Conservation (phyloP, 2,888 invertebrate species). For the Caenorhabditis panamensis region DNA sequence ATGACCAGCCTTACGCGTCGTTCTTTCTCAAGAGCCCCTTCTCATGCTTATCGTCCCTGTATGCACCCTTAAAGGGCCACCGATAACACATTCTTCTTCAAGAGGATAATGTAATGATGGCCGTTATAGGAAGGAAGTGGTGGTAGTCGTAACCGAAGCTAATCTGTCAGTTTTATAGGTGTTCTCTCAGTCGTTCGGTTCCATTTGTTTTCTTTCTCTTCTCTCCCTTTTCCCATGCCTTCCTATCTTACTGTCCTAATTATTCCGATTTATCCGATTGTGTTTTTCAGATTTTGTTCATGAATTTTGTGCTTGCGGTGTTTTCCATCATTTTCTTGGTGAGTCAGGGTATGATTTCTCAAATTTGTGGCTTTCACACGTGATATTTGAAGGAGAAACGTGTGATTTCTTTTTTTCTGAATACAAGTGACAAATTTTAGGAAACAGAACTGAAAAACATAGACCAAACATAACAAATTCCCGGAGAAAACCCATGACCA, state of each 20-base stretch:
- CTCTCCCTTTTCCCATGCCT: background rate
- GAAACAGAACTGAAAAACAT: too few species aligned
- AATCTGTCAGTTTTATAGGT: constrained; percentile 57
- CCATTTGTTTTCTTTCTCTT: constrained; percentile 9
- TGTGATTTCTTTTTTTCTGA: too few species aligned
- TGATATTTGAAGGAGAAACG: background rate
- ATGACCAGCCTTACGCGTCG: constrained; percentile 3
- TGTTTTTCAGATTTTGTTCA: constrained; percentile 43
- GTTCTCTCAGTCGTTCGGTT: constrained; percentile 40
- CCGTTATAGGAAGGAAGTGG: constrained; percentile 31
- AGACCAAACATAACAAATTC: too few species aligned
- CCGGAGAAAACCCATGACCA: too few species aligned
- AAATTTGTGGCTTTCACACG: background rate
- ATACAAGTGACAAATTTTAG: too few species aligned
- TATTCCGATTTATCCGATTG: background rate
- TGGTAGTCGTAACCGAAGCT: constrained; percentile 49
- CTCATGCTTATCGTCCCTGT: constrained; percentile 2
- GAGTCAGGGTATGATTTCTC: background rate
- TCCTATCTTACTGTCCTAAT: constrained; percentile 8
- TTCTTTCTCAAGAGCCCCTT: constrained; percentile 43
- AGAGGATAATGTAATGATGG: constrained; percentile 18
- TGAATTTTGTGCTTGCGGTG: constrained; percentile 46
- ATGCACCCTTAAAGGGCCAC: constrained; percentile 35
- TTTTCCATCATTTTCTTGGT: constrained; percentile 48
- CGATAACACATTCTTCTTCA: constrained; percentile 20